phyloP scores from a whole-genome alignment of 2,888 invertebrate genomes.

The Eristalis tenax region DNA sequence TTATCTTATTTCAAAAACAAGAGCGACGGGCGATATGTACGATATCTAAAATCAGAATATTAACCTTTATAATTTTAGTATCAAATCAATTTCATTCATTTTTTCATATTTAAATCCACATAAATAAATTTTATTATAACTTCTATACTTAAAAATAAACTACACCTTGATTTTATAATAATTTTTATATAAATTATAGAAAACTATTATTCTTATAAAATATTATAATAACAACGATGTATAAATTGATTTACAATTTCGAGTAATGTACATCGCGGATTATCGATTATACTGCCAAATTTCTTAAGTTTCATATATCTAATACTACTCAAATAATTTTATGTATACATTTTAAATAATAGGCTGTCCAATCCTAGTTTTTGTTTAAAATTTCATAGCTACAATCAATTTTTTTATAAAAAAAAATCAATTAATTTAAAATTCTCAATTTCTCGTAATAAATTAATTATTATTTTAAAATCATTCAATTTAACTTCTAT shows the following conservation, averaged over 20 bases:
- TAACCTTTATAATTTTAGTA: constrained; percentile 83
- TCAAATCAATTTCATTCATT: constrained; percentile 85
- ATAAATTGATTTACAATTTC: constrained; percentile 85
- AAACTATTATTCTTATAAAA: no score
- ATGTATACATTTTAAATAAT: no score
- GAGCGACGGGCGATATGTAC: constrained; percentile 92
- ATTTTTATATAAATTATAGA: no score
- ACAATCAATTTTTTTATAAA: no score
- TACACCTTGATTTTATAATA: no score
- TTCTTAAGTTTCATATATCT: constrained; percentile 81
- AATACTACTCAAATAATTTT: no score
- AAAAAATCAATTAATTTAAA: constrained; percentile 81
- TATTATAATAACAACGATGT: constrained; percentile 85
- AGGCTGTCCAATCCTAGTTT: no score
- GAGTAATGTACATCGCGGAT: constrained; percentile 82
- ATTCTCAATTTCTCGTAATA: constrained; percentile 85
- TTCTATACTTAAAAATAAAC: constrained; percentile 85
- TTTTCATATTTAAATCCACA: constrained; percentile 82
- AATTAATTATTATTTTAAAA: constrained; percentile 79
- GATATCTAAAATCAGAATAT: constrained; percentile 85
- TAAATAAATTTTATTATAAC: constrained; percentile 85
- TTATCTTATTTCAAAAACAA: constrained; percentile 86
- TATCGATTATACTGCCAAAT: constrained; percentile 77
- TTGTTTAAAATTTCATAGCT: no score
- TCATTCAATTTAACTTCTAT: constrained; percentile 77